Evolutionary conservation across 2,113 vertebrate species (phyloP).

Genomic region (Charina bottae): DNA sequence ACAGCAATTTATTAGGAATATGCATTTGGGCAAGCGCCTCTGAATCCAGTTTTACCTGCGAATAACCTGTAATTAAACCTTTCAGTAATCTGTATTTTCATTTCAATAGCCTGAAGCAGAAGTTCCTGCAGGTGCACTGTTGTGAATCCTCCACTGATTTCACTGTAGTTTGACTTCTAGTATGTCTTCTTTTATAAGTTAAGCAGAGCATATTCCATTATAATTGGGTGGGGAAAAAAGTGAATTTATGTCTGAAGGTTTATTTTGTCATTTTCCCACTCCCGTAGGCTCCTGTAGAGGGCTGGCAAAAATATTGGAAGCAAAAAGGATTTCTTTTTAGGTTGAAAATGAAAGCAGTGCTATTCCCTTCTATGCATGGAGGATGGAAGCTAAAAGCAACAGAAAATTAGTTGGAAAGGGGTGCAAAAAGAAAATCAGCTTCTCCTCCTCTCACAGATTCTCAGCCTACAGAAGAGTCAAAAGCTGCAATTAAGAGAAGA

Average conservation of each 20-base stretch:
- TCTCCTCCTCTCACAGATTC: not conserved
- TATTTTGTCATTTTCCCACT: not conserved
- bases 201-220: not conserved
- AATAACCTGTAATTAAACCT: not conserved
- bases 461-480: not conserved
- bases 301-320: not conserved
- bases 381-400: not conserved
- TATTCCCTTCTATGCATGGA: too few relatives aligned
- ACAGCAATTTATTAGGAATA: constrained; percentile 46
- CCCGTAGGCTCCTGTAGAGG: too few relatives aligned
- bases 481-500: not conserved
- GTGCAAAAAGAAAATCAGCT: not conserved
- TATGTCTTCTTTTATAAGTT: not conserved
- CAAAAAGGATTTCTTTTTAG: not conserved
- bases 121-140: not conserved
- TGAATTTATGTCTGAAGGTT: not conserved
- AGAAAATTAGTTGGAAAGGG: not conserved
- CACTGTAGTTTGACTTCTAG: not conserved
- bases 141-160: not conserved
- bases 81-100: not conserved
- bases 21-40: constrained; percentile 16
- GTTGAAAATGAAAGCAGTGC: not conserved
- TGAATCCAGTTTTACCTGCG: not conserved
- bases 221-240: not conserved
- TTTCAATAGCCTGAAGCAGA: not conserved